Base-by-base conservation (phyloP, 2,888 invertebrate genomes). In the Xestia sexstrigata region DNA sequence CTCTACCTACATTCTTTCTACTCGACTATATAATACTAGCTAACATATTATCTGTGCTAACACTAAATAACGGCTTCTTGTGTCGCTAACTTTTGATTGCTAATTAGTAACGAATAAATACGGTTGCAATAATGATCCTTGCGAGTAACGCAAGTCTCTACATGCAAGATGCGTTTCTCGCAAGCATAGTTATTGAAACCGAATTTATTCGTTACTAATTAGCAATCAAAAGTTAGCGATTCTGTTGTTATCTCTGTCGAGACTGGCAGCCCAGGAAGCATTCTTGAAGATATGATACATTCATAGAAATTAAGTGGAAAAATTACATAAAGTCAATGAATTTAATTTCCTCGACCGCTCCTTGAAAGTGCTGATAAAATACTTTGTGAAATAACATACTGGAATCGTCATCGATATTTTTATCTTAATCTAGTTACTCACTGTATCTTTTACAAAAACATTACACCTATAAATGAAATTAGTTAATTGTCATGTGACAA, bases 381-480 rank as follows among this genome's bases (percentile, higher is more conserved):
- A 88, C 89, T 86, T 90, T 80, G 83, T 87, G 85, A 90, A 79
- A 93, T 93, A 82, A 91, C 92, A 83, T 78, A 78, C 66, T 35
- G 70, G 67, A 68, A 75, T 89, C 88, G 93, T 95, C 94, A 94
- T 92, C 90, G 89, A 92, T 90, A 91, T 85, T 85, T 77, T 79
- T 91, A 83, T 86, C 83, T 62, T 93, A 92, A 92, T 85, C 76
- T 81, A 78, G 58, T 62, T 73, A 76, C 39, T 60, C 39, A 82
- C 26, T 39, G 77, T 81, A 83, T 80, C 79, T 80, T 81, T 75
- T 84, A 74, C 69, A 78, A 79, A 85, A 66, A 78, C 30, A 30
- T 62, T 47, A 67, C 17, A 70, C 52, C 0, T 52, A 2, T 55
- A 55, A 42, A 76, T 67, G 39, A 42, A 63, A 70, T 74, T 62